Conservation (phyloP, 2,113 vertebrate genomes). For the Romanogobio albipinnatus region DNA sequence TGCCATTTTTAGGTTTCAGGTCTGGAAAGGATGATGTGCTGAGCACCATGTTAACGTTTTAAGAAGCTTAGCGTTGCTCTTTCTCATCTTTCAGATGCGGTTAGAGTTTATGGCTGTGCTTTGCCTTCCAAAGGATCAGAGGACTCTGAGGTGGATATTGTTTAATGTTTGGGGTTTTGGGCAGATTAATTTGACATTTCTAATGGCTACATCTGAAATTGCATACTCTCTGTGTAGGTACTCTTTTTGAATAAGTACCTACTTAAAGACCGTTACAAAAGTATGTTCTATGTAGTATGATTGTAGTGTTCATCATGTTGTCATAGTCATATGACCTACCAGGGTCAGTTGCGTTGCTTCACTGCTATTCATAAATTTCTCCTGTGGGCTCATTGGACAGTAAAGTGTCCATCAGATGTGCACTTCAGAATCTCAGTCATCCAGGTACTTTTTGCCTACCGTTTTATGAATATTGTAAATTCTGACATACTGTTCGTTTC, state of each 20-base stretch:
- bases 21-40: background rate
- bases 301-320: too few relatives aligned
- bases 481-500: background rate
- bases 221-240: background rate
- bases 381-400: background rate
- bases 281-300: too few relatives aligned
- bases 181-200: background rate
- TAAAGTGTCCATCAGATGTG: background rate
- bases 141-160: conserved; percentile 82
- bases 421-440: background rate
- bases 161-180: background rate
- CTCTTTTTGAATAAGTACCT: background rate
- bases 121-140: conserved; percentile 80
- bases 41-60: background rate
- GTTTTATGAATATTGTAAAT: background rate
- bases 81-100: conserved; percentile 68
- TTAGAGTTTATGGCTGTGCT: conserved; percentile 75
- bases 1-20: background rate
- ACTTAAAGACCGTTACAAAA: background rate
- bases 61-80: background rate
- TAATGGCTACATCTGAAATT: background rate
- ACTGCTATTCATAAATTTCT: background rate
- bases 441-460: background rate
- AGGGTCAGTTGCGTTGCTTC: too few relatives aligned
- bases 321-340: too few relatives aligned